These are phyloP conservation scores for Frieseomelitta varia DNA, from an alignment of 1,140 invertebrate species.

Conservation along the genomic window DNA sequence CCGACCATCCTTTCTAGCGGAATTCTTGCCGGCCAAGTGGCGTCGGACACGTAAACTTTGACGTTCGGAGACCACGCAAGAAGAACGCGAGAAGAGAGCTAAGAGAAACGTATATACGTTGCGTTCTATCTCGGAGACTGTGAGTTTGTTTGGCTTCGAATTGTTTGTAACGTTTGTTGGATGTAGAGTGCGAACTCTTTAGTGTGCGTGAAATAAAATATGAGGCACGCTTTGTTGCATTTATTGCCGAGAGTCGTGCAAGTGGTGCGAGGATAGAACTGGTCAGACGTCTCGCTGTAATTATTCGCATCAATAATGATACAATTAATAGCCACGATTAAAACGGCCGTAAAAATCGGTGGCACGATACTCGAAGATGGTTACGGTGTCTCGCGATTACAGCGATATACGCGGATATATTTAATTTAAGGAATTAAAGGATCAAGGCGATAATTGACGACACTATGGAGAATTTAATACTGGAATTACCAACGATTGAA, in stretches of 20 bases:
- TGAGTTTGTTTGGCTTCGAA: too few species aligned
- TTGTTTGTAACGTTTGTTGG: neutral
- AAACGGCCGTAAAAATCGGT: neutral
- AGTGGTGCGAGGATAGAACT: neutral
- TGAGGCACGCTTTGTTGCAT: neutral
- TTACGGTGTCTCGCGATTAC: neutral
- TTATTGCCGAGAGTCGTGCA: neutral
- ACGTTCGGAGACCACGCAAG: neutral
- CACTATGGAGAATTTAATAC: too few species aligned
- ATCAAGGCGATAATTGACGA: neutral
- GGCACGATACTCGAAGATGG: neutral
- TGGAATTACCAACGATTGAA: too few species aligned
- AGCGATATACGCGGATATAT: neutral
- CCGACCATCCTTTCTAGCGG: neutral
- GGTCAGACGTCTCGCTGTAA: neutral
- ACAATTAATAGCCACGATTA: neutral
- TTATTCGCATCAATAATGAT: neutral
- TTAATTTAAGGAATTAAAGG: neutral
- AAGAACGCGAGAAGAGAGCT: too few species aligned
- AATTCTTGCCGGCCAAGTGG: neutral
- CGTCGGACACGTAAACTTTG: neutral
- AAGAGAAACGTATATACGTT: too few species aligned
- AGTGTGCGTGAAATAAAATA: neutral
- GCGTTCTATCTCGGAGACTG: neutral
- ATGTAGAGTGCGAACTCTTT: neutral